Conservation (phyloP, 2,113 vertebrate species). For the Fregata magnificens region DNA sequence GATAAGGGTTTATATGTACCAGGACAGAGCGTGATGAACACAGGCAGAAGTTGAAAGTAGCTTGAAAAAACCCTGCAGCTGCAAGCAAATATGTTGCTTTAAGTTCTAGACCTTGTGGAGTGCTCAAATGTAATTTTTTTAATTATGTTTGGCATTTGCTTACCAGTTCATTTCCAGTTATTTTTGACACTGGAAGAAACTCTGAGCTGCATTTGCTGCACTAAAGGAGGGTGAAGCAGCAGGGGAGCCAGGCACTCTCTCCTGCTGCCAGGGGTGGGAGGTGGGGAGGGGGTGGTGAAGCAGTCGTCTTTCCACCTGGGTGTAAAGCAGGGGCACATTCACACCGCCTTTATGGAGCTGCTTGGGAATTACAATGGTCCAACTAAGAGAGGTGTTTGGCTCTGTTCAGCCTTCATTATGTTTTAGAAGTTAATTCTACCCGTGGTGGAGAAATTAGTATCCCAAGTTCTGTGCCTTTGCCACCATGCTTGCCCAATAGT, state of each 20-base stretch:
- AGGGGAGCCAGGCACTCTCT: not conserved
- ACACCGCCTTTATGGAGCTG: not conserved
- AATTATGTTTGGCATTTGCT: not conserved
- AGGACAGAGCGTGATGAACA: not conserved
- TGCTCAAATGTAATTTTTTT: not conserved
- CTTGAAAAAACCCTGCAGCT: not conserved
- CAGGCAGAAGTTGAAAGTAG: not conserved
- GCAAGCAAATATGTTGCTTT: not conserved
- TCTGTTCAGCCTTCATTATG: not conserved
- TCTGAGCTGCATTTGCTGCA: not conserved
- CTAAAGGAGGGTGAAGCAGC: not conserved
- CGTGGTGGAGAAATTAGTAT: not conserved
- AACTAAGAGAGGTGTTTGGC: not conserved
- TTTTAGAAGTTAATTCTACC: not conserved
- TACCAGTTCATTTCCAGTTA: not conserved
- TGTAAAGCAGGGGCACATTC: not conserved
- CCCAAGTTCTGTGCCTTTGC: not conserved
- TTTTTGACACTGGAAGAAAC: not conserved
- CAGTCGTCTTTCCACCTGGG: rapidly evolving
- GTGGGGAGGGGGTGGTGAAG: not conserved
- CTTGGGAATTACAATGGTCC: not conserved
- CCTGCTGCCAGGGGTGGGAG: too few relatives aligned
- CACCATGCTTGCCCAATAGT: not conserved
- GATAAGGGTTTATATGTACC: not conserved
- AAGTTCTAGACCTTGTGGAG: not conserved